phyloP scores from a whole-genome alignment of 1,140 invertebrate genomes.

The Contarinia nasturtii region DNA sequence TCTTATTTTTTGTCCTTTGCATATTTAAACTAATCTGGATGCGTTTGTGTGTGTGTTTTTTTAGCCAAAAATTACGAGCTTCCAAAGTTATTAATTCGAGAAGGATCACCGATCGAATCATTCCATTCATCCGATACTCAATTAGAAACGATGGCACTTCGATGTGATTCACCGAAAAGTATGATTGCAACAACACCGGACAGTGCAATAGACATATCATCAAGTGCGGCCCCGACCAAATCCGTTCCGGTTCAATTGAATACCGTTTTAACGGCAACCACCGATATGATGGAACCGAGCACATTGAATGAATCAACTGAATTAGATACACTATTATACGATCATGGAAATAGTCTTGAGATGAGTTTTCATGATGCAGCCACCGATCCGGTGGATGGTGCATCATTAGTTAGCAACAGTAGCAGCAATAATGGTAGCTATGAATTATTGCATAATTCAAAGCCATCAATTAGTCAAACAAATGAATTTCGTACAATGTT shows the following conservation, averaged over 20 bases:
- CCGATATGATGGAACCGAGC: not conserved
- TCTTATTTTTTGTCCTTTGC: not conserved
- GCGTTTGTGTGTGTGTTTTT: not conserved
- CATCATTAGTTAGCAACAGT: not conserved
- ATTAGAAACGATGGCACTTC: slow-evolving; percentile 2
- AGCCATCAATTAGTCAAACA: not conserved
- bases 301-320: not conserved
- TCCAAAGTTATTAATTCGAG: slow-evolving; percentile 4
- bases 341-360: slow-evolving; percentile 3
- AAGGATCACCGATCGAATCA: slow-evolving; percentile 5
- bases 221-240: not conserved
- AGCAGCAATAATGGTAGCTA: not conserved
- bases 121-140: slow-evolving; percentile 4
- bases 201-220: too few species aligned
- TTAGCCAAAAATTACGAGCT: slow-evolving; percentile 4
- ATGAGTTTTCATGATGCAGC: slow-evolving; percentile 3
- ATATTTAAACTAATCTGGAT: too few species aligned
- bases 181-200: not conserved
- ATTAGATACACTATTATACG: not conserved
- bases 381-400: not conserved
- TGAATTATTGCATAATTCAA: slow-evolving; percentile 1
- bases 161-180: slow-evolving; percentile 4
- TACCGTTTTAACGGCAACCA: not conserved
- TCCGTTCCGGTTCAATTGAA: not conserved
- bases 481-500: slow-evolving; percentile 4